phyloP scores from a whole-genome alignment of 2,113 vertebrate genomes.

The Gorsachius goisagi region DNA sequence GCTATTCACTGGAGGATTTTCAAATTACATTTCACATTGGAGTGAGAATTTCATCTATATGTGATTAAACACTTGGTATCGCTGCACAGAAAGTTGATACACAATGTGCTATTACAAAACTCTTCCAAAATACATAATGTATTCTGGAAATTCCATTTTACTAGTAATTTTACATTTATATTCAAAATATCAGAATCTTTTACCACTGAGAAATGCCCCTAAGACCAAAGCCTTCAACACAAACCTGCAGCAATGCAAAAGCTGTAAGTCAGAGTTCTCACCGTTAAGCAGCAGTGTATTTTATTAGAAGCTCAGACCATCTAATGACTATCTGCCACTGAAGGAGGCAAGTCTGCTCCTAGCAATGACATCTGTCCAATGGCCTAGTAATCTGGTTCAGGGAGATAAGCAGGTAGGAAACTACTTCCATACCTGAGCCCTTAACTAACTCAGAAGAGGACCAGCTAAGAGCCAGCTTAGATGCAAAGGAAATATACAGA shows the following conservation, averaged over 20 bases:
- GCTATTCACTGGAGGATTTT: neutral
- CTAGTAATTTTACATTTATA: neutral
- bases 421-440: neutral
- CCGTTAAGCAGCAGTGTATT: neutral
- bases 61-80: neutral
- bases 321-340: neutral
- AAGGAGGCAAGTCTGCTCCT: neutral
- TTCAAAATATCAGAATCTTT: neutral
- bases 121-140: neutral
- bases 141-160: neutral
- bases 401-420: neutral
- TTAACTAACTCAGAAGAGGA: neutral
- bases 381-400: neutral
- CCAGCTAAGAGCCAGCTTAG: neutral
- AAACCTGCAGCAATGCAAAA: neutral
- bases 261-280: neutral
- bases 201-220: neutral
- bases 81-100: neutral
- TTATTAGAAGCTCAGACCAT: neutral
- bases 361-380: neutral
- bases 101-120: neutral
- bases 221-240: neutral
- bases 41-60: conserved; percentile 6
- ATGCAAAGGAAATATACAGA: neutral
- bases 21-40: neutral